These are phyloP conservation scores for Eubasilissa regina DNA, from an alignment of 1,140 invertebrate genomes.

Conservation along the genomic window DNA sequence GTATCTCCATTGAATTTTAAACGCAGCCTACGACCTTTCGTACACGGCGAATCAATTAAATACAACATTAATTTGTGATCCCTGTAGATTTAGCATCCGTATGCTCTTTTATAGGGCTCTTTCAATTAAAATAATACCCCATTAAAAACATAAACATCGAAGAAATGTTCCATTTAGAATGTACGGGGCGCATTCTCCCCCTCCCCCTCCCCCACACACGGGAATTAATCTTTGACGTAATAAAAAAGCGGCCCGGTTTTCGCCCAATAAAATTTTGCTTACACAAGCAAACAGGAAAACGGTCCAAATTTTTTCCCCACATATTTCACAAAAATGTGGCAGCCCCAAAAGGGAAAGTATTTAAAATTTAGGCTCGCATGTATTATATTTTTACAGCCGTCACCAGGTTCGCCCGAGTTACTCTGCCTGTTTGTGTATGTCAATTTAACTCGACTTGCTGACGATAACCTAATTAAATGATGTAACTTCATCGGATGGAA, in stretches of 20 bases:
- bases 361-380: slow-evolving; percentile 11
- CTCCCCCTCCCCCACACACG: background rate
- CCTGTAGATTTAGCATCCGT: slow-evolving; percentile 34
- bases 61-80: slow-evolving; percentile 42
- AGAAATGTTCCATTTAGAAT: slow-evolving; percentile 41
- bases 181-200: slow-evolving; percentile 29
- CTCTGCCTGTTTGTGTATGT: slow-evolving; percentile 34
- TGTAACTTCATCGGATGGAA: slow-evolving; percentile 48
- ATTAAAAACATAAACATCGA: slow-evolving; percentile 47
- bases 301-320: slow-evolving; percentile 12
- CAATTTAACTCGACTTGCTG: slow-evolving; percentile 44
- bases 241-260: slow-evolving; percentile 41
- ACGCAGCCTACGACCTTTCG: slow-evolving; percentile 20
- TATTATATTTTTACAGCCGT: slow-evolving; percentile 20
- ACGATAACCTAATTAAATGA: slow-evolving; percentile 48
- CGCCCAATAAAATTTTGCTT: slow-evolving; percentile 50
- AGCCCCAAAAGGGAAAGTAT: slow-evolving; percentile 26
- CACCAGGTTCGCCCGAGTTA: slow-evolving; percentile 38
- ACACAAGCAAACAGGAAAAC: slow-evolving; percentile 43
- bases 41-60: slow-evolving; percentile 42
- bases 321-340: slow-evolving; percentile 42
- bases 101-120: slow-evolving; percentile 41
- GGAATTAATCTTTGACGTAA: slow-evolving; percentile 48
- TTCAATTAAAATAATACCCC: slow-evolving; percentile 48
- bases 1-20: slow-evolving; percentile 9